Conservation (phyloP, 1,140 invertebrate species). For the Papilio polytes region DNA sequence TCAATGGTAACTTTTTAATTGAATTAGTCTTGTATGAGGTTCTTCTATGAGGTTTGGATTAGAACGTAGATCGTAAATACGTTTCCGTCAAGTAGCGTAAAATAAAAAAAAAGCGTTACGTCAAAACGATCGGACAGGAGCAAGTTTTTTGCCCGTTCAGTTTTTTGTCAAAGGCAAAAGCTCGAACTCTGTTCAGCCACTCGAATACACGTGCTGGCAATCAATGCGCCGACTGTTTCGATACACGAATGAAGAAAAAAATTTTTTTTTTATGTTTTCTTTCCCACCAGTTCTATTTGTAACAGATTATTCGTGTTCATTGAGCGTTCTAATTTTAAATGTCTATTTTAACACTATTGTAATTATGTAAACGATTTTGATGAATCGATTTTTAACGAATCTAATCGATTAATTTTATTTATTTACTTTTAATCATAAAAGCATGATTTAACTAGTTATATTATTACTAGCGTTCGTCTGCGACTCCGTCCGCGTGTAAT, state of each 20-base stretch:
- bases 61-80: too few relatives aligned
- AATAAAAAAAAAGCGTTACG: background rate
- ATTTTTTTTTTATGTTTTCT: slow-evolving; percentile 33
- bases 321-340: slow-evolving; percentile 15
- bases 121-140: slow-evolving; percentile 18
- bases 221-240: slow-evolving; percentile 33
- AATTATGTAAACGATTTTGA: slow-evolving; percentile 13
- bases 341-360: slow-evolving; percentile 3
- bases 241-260: slow-evolving; percentile 38
- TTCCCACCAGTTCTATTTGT: slow-evolving; percentile 32
- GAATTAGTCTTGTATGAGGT: too few relatives aligned
- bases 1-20: too few relatives aligned
- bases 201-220: slow-evolving; percentile 42
- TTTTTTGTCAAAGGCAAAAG: slow-evolving; percentile 36
- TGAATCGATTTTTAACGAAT: slow-evolving; percentile 7
- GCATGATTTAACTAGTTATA: too few relatives aligned
- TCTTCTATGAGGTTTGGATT: too few relatives aligned
- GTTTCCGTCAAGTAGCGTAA: background rate
- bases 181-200: slow-evolving; percentile 34
- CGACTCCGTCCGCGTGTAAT: too few relatives aligned
- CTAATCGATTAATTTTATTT: background rate
- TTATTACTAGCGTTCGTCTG: too few relatives aligned
- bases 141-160: background rate
- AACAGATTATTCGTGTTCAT: slow-evolving; percentile 17
- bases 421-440: too few relatives aligned